phyloP scores from a whole-genome alignment of 2,113 vertebrate genomes.

The Eubucco bourcierii region DNA sequence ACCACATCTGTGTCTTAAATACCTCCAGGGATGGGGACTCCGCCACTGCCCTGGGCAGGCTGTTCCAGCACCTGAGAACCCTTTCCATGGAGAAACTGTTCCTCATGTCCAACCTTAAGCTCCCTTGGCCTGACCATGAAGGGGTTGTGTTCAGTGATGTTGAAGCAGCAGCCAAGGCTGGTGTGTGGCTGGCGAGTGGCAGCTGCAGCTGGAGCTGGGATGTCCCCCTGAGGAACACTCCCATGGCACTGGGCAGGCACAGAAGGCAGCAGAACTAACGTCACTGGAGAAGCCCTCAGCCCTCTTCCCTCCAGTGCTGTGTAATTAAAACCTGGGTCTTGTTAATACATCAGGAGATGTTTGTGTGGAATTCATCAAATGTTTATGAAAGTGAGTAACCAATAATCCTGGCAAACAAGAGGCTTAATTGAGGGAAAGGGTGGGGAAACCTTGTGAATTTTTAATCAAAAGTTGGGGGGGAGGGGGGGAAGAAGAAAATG shows the following conservation, averaged over 20 bases:
- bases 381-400: slow-evolving; percentile 69
- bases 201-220: neutral
- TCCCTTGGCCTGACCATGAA: neutral
- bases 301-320: neutral
- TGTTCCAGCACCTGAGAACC: no score
- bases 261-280: slow-evolving; percentile 1
- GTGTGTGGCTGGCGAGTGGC: neutral
- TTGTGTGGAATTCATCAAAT: slow-evolving; percentile 72
- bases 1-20: no score
- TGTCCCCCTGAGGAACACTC: slow-evolving; percentile 4
- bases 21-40: no score
- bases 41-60: no score
- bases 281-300: neutral
- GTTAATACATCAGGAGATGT: slow-evolving; percentile 63
- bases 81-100: no score
- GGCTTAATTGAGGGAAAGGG: slow-evolving; percentile 63
- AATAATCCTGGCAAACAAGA: slow-evolving; percentile 65
- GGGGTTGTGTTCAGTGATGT: accelerated
- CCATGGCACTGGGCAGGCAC: neutral
- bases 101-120: no score
- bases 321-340: slow-evolving; percentile 56
- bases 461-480: slow-evolving; percentile 68
- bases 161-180: neutral
- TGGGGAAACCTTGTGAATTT: slow-evolving; percentile 71
- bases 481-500: neutral